Evolutionary conservation across 1,140 invertebrate genomes (phyloP).

Genomic region (Anastrepha obliqua): DNA sequence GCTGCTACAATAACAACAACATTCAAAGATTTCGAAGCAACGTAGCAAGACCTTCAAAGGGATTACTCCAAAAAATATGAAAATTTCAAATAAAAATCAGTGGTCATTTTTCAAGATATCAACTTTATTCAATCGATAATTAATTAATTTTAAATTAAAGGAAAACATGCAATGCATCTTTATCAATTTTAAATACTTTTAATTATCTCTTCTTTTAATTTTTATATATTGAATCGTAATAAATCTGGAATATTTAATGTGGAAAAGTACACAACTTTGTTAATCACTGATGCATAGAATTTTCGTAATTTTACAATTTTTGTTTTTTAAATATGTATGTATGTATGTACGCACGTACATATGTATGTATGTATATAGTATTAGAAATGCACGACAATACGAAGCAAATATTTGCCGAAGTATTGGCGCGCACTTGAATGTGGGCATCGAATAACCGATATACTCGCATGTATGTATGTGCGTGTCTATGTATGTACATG

Average conservation of each 20-base stretch:
- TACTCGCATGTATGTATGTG: too few species aligned
- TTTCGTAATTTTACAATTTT: neutral
- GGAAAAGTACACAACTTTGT: conserved; percentile 45
- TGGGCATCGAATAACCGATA: too few species aligned
- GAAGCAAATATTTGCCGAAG: neutral
- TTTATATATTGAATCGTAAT: conserved; percentile 61
- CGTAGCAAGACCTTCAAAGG: too few species aligned
- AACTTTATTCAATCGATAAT: conserved; percentile 51
- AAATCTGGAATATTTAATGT: conserved; percentile 59
- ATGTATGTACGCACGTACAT: neutral
- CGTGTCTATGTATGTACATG: neutral
- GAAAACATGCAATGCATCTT: conserved; percentile 60
- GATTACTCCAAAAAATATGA: too few species aligned
- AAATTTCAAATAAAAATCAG: neutral
- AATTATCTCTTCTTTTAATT: conserved; percentile 56
- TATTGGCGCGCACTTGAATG: too few species aligned
- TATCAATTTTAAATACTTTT: conserved; percentile 1
- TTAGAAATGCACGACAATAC: neutral
- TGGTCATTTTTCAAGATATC: conserved; percentile 5
- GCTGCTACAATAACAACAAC: too few species aligned
- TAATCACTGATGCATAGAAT: neutral
- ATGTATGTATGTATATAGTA: neutral
- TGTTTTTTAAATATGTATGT: neutral
- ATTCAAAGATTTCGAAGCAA: too few species aligned
- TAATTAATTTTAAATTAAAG: conserved; percentile 22